Percentiles rank a stretch among this genome's conserved stretches.
phyloP scores from a whole-genome alignment of 2,888 invertebrate species.

The Operophtera brumata region DNA sequence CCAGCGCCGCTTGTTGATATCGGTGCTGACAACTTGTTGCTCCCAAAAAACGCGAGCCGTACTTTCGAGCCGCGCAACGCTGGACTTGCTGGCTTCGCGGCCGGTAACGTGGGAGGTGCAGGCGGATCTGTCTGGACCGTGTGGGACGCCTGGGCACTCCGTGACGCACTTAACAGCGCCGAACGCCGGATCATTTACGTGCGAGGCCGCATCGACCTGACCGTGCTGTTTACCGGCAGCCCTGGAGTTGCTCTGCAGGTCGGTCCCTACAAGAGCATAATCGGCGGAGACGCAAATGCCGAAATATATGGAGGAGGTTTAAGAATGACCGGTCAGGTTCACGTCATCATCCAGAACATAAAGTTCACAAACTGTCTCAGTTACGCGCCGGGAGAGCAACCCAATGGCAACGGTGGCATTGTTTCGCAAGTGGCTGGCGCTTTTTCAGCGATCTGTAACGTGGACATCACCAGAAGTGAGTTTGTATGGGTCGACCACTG shows the following conservation, averaged over 20 bases:
- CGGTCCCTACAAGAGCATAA: slow-evolving; percentile 13
- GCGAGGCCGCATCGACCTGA: slow-evolving; percentile 10
- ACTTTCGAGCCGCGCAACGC: neutral
- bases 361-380: slow-evolving; percentile 11
- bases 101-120: neutral
- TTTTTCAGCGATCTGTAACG: neutral
- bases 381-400: slow-evolving; percentile 15
- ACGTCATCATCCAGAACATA: slow-evolving; percentile 19
- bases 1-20: neutral
- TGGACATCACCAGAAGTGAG: slow-evolving; percentile 9
- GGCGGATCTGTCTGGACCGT: slow-evolving; percentile 7
- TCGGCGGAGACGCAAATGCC: slow-evolving; percentile 6
- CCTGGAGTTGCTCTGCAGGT: slow-evolving; percentile 5
- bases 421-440: slow-evolving; percentile 3
- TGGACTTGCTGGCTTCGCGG: neutral
- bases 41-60: neutral
- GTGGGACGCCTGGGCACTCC: slow-evolving; percentile 6
- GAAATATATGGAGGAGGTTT: slow-evolving; percentile 16
- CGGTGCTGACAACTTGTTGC: slow-evolving; percentile 6
- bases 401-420: slow-evolving; percentile 20
- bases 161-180: slow-evolving; percentile 5
- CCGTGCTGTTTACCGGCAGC: slow-evolving; percentile 1
- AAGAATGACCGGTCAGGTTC: slow-evolving; percentile 1
- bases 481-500: slow-evolving; percentile 15
- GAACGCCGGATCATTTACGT: neutral